Evolutionary conservation across 2,888 invertebrate species (phyloP).

Genomic region (Meiosimyza decipiens): DNA sequence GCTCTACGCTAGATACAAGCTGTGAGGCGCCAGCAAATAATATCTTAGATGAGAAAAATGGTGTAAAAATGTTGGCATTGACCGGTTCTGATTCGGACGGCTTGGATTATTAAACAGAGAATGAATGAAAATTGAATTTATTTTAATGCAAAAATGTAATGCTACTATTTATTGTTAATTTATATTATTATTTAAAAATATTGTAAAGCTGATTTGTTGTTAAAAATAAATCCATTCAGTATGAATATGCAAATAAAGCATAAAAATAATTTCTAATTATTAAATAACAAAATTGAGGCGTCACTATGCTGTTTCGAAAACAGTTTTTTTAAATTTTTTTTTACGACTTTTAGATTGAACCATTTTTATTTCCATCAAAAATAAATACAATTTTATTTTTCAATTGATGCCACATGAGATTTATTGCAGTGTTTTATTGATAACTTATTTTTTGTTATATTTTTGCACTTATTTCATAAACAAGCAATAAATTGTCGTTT

Average conservation of each 20-base stretch:
- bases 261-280: background rate
- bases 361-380: background rate
- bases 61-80: constrained; percentile 58
- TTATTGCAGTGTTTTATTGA: constrained; percentile 20
- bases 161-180: background rate
- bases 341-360: no score
- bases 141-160: no score
- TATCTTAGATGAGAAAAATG: constrained; percentile 57
- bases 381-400: background rate
- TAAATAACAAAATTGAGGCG: no score
- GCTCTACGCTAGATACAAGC: constrained; percentile 76
- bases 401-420: constrained; percentile 16
- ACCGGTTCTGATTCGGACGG: constrained; percentile 60
- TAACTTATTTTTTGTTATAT: constrained; percentile 8
- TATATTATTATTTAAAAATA: no score
- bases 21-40: constrained; percentile 73
- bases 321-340: no score
- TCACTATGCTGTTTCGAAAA: no score
- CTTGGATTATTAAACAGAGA: constrained; percentile 58
- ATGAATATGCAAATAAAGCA: constrained; percentile 33
- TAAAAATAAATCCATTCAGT: no score
- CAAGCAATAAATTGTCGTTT: constrained; percentile 1
- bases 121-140: no score
- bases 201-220: no score
- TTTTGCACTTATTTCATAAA: background rate